Percentiles rank a stretch among this genome's conserved stretches.
phyloP scores from a whole-genome alignment of 2,113 vertebrate species.

The Neomonachus schauinslandi region DNA sequence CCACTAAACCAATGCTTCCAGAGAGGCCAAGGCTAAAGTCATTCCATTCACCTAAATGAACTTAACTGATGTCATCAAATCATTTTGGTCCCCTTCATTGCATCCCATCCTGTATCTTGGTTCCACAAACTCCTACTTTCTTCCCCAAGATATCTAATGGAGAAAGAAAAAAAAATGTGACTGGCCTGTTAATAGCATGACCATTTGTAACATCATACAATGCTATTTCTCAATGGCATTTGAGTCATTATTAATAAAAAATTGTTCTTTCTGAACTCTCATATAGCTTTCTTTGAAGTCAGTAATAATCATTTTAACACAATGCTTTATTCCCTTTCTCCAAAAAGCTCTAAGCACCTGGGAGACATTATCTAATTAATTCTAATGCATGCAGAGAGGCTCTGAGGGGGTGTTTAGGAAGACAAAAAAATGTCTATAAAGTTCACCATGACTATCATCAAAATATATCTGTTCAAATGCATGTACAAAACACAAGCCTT shows the following conservation, averaged over 20 bases:
- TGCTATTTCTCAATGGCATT: constrained; percentile 49
- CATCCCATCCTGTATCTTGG: background rate
- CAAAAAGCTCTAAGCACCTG: constrained; percentile 63
- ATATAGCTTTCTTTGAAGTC: constrained; percentile 55
- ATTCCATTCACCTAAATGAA: background rate
- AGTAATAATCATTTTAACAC: constrained; percentile 56
- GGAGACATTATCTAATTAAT: constrained; percentile 78
- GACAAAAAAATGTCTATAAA: constrained; percentile 66
- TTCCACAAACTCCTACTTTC: background rate
- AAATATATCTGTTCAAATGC: constrained; percentile 68
- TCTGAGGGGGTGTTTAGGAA: constrained; percentile 50
- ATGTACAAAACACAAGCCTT: constrained; percentile 25
- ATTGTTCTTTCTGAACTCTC: constrained; percentile 12
- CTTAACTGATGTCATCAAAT: background rate
- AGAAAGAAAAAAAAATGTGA: background rate
- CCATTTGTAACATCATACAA: constrained; percentile 32
- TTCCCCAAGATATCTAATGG: background rate
- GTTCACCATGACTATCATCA: constrained; percentile 59
- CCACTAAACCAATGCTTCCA: background rate
- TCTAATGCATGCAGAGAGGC: constrained; percentile 54
- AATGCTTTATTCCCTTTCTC: constrained; percentile 56
- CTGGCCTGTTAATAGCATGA: background rate
- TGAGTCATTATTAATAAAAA: constrained; percentile 60
- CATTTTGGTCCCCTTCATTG: background rate
- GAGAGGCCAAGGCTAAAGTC: background rate